Conservation (phyloP, 1,140 invertebrate species). For the Octopus sinensis region DNA sequence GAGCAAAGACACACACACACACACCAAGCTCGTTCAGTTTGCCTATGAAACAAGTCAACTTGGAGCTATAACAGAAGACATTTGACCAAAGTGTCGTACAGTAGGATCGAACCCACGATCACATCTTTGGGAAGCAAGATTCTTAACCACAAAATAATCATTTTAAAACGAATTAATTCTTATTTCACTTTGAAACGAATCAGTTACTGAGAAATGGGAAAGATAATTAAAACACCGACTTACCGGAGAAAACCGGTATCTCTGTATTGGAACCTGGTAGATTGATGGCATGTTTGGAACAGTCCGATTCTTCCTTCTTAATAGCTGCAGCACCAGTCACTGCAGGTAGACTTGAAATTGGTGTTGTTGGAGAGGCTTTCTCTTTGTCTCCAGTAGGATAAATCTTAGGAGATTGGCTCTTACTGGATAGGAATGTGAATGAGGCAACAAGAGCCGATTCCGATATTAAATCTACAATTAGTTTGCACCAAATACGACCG, state of each 20-base stretch:
- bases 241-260: slow-evolving; percentile 8
- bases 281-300: background rate
- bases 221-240: background rate
- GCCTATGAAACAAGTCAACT: too few species aligned
- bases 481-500: slow-evolving; percentile 54
- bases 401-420: slow-evolving; percentile 22
- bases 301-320: background rate
- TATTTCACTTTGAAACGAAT: background rate
- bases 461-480: slow-evolving; percentile 39
- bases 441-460: slow-evolving; percentile 44
- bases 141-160: too few species aligned
- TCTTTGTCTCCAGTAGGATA: slow-evolving; percentile 23
- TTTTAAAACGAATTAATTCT: too few species aligned
- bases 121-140: too few species aligned
- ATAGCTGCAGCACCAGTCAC: slow-evolving; percentile 16
- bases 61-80: too few species aligned
- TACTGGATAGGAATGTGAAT: slow-evolving; percentile 37
- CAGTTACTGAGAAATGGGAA: background rate
- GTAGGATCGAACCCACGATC: too few species aligned
- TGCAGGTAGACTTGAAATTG: slow-evolving; percentile 3
- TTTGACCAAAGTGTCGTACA: too few species aligned
- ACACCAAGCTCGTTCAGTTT: too few species aligned
- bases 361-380: slow-evolving; percentile 18
- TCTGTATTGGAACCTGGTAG: background rate
- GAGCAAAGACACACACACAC: too few species aligned